Base-by-base conservation (phyloP, 1,140 invertebrate genomes). In the Cotesia glomerata region DNA sequence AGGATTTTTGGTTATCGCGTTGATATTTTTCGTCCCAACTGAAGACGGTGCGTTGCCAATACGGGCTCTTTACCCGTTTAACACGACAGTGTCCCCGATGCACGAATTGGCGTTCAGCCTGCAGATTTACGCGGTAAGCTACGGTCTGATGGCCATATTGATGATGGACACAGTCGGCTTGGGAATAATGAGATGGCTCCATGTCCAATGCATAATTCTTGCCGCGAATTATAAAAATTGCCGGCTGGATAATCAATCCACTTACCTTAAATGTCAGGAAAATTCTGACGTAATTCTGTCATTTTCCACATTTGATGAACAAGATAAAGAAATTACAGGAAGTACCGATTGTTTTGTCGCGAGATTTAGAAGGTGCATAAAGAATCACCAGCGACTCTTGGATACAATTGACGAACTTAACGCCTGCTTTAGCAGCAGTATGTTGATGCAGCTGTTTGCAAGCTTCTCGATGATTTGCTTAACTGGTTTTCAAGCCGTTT, bases 381-480 rank as follows among this genome's bases (percentile, higher is more conserved):
- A 64, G 36, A 69, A 77, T 69, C 78, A 82, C 76, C 80, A 82
- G 56, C 49, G 75, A 61, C 58, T 81, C 14, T 63, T 79, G 5
- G 13, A 16, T 1, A 65, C 75, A 36, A 63, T 77, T 32, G 67
- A 75, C 5, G 76, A 78, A 32, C 76, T 79, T 16, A 80, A 82
- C 61, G 34, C 67, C n/a, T 13, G 76, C 3, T 82, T 76, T 34
- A 79, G 63, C 69, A 62, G 63, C 16, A 74, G 75, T 34, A 76
- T 78, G 78, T 75, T 81, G 61, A 62, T 77, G 58, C 81, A 81
- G 62, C 73, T 82, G 65, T 58, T 77, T 9, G 78, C 75, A 8
- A 82, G 81, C 36, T 77, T 71, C 8, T 73, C 70, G 49, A 79
- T 82, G 56, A 82, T 82, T 74, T 81, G 80, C 58, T 73, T 82